Percentiles rank a stretch among this genome's conserved stretches.
phyloP scores from a whole-genome alignment of 2,797 vertebrate genomes.

The Anguilla marmorata region DNA sequence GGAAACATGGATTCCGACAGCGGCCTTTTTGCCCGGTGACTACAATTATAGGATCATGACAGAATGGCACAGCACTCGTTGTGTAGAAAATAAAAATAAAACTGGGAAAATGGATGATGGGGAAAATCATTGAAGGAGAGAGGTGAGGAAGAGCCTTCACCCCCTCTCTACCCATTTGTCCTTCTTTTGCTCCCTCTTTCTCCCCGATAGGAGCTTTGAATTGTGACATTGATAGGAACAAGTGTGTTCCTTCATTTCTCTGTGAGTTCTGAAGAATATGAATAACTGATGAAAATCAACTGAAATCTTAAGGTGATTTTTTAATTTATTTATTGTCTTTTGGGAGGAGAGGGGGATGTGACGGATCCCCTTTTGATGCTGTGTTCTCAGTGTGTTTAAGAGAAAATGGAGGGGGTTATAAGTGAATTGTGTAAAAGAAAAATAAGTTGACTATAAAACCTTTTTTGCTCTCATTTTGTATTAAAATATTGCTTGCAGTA shows the following conservation, averaged over 20 bases:
- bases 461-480: constrained; percentile 80
- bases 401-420: constrained; percentile 47
- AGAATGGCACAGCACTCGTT: constrained; percentile 70
- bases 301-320: constrained; percentile 70
- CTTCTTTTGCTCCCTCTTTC: constrained; percentile 49
- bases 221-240: constrained; percentile 50
- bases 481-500: constrained; percentile 84
- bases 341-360: constrained; percentile 47
- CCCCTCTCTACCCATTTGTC: constrained; percentile 32
- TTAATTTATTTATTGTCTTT: constrained; percentile 79
- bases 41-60: constrained; percentile 67
- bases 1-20: constrained; percentile 57
- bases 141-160: neutral
- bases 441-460: constrained; percentile 74
- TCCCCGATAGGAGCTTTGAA: constrained; percentile 59
- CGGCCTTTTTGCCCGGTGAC: constrained; percentile 65
- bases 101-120: constrained; percentile 58
- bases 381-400: constrained; percentile 64
- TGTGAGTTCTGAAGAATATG: constrained; percentile 64
- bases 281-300: constrained; percentile 62
- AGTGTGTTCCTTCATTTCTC: constrained; percentile 53
- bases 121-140: constrained; percentile 53
- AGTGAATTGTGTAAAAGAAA: constrained; percentile 71
- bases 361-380: constrained; percentile 65
- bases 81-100: constrained; percentile 51